Base-by-base conservation (phyloP, 30 jellyfish, hydroid and myxozoan species). In the Cassiopea andromeda region DNA sequence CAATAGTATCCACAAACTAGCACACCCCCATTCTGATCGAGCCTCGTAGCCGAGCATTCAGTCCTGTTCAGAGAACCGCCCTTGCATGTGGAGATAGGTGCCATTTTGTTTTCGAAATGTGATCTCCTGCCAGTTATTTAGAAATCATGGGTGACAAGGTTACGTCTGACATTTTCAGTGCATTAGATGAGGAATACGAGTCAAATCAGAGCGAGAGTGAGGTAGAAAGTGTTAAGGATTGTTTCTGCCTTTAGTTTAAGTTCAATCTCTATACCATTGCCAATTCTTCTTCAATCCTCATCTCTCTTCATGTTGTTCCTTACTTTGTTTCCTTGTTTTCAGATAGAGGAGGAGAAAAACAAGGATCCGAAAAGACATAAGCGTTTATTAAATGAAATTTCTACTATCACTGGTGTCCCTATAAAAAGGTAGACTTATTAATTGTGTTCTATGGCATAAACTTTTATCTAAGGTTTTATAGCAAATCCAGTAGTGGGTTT, bases 381-480 rank as follows among this genome's bases (percentile, higher is more conserved):
- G 69, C 85, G 90, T 5, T 47, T 93, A 69, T 92, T 93, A 1
- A 77, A 83, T 50, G 98, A 93, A 69, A 80, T 93, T 59, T 89
- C 90, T 43, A 57, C 83, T 45, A 57, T 83, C 14, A 58, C 95
- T 44, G 94, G 94, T 18, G 77, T 46, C 27, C 85, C 86, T 19
- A 74, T 48, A 64, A 69, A 78, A 78, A 71, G 92, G 96, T 89
- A 6, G 1, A 48, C 45, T 0, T 1, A 1, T 50, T 5, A 50
- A 2, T 9, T 9, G 9, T 50, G 9, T 50, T 9, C 5, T 9
- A 50, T 50, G 8, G 9, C 8, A 50, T 50, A 50, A n/a, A n/a
- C n/a, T n/a, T n/a, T n/a, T n/a, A n/a, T n/a, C n/a, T n/a, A n/a
- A n/a, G n/a, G n/a, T n/a, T n/a, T n/a, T n/a, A n/a, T n/a, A n/a